These are phyloP conservation scores for Acyrthosiphon pisum DNA, from an alignment of 1,140 invertebrate species.

Conservation along the genomic window DNA sequence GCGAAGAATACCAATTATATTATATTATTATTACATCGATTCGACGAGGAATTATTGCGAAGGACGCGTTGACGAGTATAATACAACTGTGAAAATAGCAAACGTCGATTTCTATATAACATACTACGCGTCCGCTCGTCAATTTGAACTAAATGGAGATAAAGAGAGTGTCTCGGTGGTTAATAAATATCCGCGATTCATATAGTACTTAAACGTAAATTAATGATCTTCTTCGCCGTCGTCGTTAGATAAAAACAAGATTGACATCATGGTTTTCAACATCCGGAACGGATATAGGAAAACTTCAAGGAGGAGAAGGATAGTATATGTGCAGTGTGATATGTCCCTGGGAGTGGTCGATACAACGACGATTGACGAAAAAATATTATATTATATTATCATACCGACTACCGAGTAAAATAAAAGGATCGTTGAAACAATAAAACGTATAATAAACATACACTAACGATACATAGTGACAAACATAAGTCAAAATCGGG, in stretches of 20 bases:
- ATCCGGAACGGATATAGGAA: background rate
- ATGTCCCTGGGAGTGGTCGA: background rate
- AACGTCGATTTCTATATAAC: background rate
- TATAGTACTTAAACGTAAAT: too few species aligned
- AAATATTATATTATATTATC: background rate
- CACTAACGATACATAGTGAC: too few species aligned
- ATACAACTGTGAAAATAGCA: background rate
- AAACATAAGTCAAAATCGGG: too few species aligned
- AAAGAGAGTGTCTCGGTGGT: too few species aligned
- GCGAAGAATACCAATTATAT: background rate
- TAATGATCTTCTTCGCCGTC: too few species aligned
- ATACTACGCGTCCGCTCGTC: background rate
- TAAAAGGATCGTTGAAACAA: background rate
- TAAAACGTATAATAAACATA: too few species aligned
- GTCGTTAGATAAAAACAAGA: too few species aligned
- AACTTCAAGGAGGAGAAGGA: background rate
- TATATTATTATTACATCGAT: background rate
- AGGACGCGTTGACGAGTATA: background rate
- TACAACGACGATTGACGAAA: background rate
- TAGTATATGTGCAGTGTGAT: too few species aligned
- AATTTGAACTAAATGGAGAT: too few species aligned
- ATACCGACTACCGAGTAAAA: background rate
- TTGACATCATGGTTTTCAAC: background rate
- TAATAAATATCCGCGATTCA: too few species aligned
- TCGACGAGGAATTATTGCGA: background rate